These are phyloP conservation scores for Nudaria mundana DNA, from an alignment of 2,888 invertebrate genomes.

Conservation along the genomic window DNA sequence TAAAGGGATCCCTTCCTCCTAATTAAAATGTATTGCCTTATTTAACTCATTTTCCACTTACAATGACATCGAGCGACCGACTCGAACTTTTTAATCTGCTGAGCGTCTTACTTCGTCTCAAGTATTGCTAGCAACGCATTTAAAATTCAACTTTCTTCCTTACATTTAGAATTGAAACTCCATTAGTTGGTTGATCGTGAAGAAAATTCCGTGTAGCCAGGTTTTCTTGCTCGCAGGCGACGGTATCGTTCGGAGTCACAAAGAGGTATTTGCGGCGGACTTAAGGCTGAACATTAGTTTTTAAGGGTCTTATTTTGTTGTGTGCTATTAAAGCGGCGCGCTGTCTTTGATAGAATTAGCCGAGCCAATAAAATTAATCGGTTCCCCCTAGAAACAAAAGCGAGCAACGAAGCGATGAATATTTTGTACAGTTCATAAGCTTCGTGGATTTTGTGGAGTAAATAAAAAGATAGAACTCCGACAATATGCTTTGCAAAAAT, in stretches of 20 bases:
- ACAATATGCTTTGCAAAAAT: too few relatives aligned
- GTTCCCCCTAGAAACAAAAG: slow-evolving; percentile 43
- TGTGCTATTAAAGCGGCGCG: slow-evolving; percentile 68
- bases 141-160: slow-evolving; percentile 23
- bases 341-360: slow-evolving; percentile 77
- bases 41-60: slow-evolving; percentile 81
- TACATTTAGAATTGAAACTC: slow-evolving; percentile 31
- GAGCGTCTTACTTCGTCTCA: slow-evolving; percentile 61
- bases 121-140: slow-evolving; percentile 27
- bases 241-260: slow-evolving; percentile 68
- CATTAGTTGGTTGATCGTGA: slow-evolving; percentile 13
- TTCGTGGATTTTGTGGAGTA: slow-evolving; percentile 29
- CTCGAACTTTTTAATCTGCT: slow-evolving; percentile 79
- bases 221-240: slow-evolving; percentile 50
- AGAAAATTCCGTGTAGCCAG: slow-evolving; percentile 63
- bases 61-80: slow-evolving; percentile 77
- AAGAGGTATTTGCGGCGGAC: slow-evolving; percentile 79
- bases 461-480: slow-evolving; percentile 32
- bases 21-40: slow-evolving; percentile 82
- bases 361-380: slow-evolving; percentile 74
- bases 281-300: slow-evolving; percentile 79
- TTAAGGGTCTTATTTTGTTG: slow-evolving; percentile 79
- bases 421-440: slow-evolving; percentile 33
- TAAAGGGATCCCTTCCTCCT: slow-evolving; percentile 77
- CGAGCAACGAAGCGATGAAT: slow-evolving; percentile 32